These are phyloP conservation scores for Alaudala cheleensis DNA, from an alignment of 2,113 vertebrate genomes.

Conservation along the genomic window DNA sequence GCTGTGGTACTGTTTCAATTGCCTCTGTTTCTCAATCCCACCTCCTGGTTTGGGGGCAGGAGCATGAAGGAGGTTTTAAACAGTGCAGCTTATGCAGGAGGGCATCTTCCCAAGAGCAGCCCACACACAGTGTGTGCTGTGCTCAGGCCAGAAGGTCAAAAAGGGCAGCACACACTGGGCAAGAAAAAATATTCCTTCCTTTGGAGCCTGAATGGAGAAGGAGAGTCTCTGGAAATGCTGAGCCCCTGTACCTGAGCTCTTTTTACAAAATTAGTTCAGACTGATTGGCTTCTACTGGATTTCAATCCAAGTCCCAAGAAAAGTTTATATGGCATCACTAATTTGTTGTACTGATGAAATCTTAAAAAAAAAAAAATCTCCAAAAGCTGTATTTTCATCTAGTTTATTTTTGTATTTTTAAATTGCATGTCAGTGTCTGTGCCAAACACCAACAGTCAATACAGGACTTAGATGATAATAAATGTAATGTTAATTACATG, in stretches of 20 bases:
- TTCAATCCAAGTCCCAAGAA: neutral
- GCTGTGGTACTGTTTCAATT: neutral
- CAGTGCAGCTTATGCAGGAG: neutral
- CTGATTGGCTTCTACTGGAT: neutral
- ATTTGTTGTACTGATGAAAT: neutral
- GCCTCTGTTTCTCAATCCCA: neutral
- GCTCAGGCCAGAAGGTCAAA: neutral
- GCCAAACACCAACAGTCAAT: slow-evolving; percentile 22
- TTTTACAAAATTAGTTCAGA: neutral
- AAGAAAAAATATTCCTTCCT: neutral
- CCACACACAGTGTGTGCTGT: neutral
- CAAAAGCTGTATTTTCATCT: neutral
- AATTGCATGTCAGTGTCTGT: neutral
- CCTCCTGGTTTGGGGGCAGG: neutral
- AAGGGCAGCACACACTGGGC: neutral
- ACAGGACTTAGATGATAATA: neutral
- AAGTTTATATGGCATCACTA: neutral
- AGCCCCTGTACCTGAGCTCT: neutral
- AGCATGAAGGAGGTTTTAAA: neutral
- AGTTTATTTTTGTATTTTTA: neutral
- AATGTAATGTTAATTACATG: slow-evolving; percentile 32
- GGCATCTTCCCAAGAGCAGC: neutral
- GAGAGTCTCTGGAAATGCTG: neutral
- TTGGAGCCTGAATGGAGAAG: neutral
- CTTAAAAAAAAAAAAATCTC: neutral